A percentile compares a stretch with the other conserved stretches of the same genome.
Evolutionary conservation across 2,797 vertebrate genomes (phyloP).

Genomic region (Hafferia zeledoni): DNA sequence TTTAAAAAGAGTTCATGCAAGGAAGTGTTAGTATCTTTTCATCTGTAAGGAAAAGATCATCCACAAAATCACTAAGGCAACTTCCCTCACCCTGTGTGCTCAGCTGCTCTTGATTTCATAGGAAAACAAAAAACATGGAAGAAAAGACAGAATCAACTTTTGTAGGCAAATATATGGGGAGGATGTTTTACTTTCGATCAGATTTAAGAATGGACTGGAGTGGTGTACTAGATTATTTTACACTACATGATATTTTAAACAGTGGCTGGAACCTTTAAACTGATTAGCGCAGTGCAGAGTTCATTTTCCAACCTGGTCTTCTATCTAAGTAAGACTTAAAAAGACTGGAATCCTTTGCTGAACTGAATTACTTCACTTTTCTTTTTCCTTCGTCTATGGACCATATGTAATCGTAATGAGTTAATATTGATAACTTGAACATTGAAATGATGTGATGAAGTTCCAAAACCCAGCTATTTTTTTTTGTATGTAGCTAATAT

Average conservation of each 20-base stretch:
- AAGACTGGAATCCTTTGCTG: background rate
- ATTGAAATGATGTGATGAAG: background rate
- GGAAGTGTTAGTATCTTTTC: conserved; percentile 42
- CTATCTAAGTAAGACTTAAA: background rate
- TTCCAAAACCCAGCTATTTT: background rate
- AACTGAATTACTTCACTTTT: background rate
- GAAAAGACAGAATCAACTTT: background rate
- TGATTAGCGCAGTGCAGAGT: background rate
- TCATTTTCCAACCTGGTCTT: background rate
- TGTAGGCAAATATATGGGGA: background rate
- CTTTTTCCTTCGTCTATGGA: background rate
- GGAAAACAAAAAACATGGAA: background rate
- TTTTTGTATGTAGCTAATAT: background rate
- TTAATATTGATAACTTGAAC: background rate
- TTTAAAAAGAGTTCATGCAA: conserved; percentile 65
- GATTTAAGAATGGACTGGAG: background rate
- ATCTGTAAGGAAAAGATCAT: conserved; percentile 56
- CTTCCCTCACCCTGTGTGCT: background rate
- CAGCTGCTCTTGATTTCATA: background rate
- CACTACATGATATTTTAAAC: background rate
- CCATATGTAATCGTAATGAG: background rate
- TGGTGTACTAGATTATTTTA: background rate
- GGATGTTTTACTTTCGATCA: background rate
- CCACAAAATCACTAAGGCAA: conserved; percentile 26
- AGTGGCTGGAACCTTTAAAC: background rate